A percentile compares a stretch with the other conserved stretches of the same genome.
These are phyloP conservation scores for Oreochromis tanganicae DNA, from an alignment of 2,113 vertebrate species.

Conservation along the genomic window DNA sequence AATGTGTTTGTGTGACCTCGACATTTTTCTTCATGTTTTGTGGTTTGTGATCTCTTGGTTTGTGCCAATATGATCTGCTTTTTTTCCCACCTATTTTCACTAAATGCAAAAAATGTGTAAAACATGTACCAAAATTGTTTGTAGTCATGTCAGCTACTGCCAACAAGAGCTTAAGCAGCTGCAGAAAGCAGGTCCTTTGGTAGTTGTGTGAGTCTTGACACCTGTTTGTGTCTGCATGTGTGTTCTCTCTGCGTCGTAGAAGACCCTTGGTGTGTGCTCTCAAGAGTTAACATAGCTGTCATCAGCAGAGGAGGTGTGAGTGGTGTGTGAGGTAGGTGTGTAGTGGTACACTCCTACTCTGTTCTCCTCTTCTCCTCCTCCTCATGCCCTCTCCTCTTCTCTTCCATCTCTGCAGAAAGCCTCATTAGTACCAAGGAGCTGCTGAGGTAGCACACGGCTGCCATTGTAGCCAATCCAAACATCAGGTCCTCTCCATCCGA, in stretches of 20 bases:
- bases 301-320: constrained; percentile 38
- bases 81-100: rapidly evolving
- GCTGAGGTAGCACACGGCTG: constrained; percentile 70
- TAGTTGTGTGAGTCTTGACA: constrained; percentile 2
- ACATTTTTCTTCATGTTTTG: not conserved
- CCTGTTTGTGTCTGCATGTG: constrained; percentile 9
- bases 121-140: not conserved
- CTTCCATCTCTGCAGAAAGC: constrained; percentile 61
- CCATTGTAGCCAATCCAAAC: constrained; percentile 81
- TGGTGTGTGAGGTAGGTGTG: constrained; percentile 42
- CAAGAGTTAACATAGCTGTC: constrained; percentile 28
- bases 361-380: constrained; percentile 32
- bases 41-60: not conserved
- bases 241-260: not conserved
- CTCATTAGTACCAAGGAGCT: constrained; percentile 68
- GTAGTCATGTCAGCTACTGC: not conserved
- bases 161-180: not conserved
- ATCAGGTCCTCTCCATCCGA: constrained; percentile 65
- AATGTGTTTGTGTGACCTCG: not conserved
- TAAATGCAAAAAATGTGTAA: not conserved
- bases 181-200: not conserved
- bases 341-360: constrained; percentile 35
- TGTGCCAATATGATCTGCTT: not conserved
- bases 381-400: constrained; percentile 36
- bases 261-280: constrained; percentile 31